phyloP scores from a whole-genome alignment of 1,140 invertebrate species.

The Monomorium pharaonis region DNA sequence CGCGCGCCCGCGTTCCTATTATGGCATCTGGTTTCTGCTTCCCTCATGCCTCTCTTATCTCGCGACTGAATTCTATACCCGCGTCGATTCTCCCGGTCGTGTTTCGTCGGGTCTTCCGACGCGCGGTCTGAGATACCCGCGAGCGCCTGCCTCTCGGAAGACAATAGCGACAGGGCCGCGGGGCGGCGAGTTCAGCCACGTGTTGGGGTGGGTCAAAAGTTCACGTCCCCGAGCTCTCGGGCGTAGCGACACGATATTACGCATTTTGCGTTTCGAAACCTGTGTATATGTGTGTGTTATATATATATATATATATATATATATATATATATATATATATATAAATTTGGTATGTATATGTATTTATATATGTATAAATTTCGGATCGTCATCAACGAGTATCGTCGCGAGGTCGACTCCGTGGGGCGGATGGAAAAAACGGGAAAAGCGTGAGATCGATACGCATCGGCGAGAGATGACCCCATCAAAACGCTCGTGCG shows the following conservation, averaged over 20 bases:
- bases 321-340: too few relatives aligned
- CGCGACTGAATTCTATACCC: not conserved
- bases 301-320: too few relatives aligned
- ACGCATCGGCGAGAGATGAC: not conserved
- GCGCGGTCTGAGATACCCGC: not conserved
- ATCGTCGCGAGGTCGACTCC: not conserved
- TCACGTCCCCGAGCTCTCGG: not conserved
- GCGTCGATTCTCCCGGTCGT: not conserved
- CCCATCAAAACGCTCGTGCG: not conserved
- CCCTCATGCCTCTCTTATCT: not conserved
- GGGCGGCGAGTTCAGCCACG: not conserved
- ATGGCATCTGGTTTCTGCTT: too few relatives aligned
- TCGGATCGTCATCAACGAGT: not conserved
- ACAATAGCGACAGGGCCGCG: not conserved
- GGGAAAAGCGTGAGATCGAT: constrained; percentile 31
- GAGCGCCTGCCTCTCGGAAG: not conserved
- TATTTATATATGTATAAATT: too few relatives aligned
- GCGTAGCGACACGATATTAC: not conserved
- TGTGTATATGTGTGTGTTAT: not conserved
- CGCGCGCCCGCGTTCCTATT: too few relatives aligned
- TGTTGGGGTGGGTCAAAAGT: constrained; percentile 41
- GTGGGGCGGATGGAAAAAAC: not conserved
- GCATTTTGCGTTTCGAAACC: not conserved
- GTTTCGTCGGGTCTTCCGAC: not conserved
- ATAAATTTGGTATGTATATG: too few relatives aligned